These are phyloP conservation scores for Gymnoscelis rufifasciata DNA, from an alignment of 2,888 invertebrate species.

Conservation along the genomic window DNA sequence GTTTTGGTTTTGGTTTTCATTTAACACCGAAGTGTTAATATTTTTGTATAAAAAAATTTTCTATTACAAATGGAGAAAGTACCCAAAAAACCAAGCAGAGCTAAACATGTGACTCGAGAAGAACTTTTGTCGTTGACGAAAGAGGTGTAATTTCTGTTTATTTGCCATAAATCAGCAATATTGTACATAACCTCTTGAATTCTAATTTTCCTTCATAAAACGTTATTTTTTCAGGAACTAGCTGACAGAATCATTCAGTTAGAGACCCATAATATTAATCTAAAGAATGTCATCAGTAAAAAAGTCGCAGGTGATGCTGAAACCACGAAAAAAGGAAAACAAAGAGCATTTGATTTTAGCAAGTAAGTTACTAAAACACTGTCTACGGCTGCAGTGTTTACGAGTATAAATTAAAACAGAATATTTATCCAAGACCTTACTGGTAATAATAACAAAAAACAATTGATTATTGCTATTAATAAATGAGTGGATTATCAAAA, in stretches of 20 bases:
- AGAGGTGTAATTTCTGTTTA: conserved; percentile 47
- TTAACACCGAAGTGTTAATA: background rate
- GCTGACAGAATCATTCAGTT: conserved; percentile 84
- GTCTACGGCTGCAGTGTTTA: too few relatives aligned
- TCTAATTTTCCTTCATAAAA: conserved; percentile 3
- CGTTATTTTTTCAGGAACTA: conserved; percentile 78
- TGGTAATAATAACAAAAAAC: too few relatives aligned
- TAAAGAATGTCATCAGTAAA: conserved; percentile 84
- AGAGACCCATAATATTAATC: conserved; percentile 87
- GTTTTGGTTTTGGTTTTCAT: background rate
- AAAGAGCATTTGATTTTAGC: conserved; percentile 81
- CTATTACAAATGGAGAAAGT: conserved; percentile 36
- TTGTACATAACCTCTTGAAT: conserved; percentile 31
- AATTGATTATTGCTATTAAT: too few relatives aligned
- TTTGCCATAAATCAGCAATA: background rate
- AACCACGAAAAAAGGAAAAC: conserved; percentile 26
- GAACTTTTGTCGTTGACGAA: conserved; percentile 50
- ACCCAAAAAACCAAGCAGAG: conserved; percentile 45
- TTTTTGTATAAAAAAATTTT: background rate
- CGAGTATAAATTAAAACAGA: too few relatives aligned
- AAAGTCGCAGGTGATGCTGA: conserved; percentile 39
- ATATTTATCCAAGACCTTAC: too few relatives aligned
- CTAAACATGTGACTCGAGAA: conserved; percentile 38
- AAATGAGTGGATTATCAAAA: too few relatives aligned
- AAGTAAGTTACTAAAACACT: conserved; percentile 52